phyloP scores from a whole-genome alignment of 2,888 invertebrate genomes.

The Melangyna quadrimaculata region DNA sequence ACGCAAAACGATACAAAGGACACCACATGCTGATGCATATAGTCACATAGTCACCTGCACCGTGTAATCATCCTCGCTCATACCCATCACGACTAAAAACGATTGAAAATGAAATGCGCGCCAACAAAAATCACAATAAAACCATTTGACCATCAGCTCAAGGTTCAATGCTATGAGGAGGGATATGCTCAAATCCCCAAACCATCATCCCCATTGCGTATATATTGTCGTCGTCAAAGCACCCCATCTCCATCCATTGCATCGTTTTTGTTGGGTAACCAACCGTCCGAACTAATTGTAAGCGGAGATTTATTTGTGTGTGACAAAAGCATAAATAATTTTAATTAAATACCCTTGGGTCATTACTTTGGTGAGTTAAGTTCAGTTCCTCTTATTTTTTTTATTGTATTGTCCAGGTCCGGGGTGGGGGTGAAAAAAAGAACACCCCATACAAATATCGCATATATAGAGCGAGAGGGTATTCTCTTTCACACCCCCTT shows the following conservation, averaged over 20 bases:
- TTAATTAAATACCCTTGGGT: conserved; percentile 74
- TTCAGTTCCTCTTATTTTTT: conserved; percentile 37
- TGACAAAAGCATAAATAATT: conserved; percentile 75
- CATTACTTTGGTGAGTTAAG: conserved; percentile 65
- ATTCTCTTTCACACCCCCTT: conserved; percentile 59
- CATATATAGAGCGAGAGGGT: not conserved
- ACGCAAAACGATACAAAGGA: conserved; percentile 41
- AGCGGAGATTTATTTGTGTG: conserved; percentile 73
- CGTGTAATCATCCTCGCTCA: not conserved
- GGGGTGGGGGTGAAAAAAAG: not conserved
- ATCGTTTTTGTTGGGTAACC: conserved; percentile 52
- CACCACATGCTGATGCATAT: not conserved
- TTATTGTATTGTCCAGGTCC: not conserved
- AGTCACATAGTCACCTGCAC: conserved; percentile 36
- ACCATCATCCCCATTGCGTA: conserved; percentile 15
- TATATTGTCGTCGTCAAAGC: not conserved
- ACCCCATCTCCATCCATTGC: not conserved
- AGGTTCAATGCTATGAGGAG: not conserved
- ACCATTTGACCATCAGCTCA: conserved; percentile 55
- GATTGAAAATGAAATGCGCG: conserved; percentile 58
- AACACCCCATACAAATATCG: conserved; percentile 39
- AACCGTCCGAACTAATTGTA: conserved; percentile 71
- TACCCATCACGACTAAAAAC: not conserved
- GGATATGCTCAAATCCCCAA: not conserved
- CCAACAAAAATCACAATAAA: conserved; percentile 67